Conservation (phyloP, 1,140 invertebrate genomes). For the Polypedilum pembai region DNA sequence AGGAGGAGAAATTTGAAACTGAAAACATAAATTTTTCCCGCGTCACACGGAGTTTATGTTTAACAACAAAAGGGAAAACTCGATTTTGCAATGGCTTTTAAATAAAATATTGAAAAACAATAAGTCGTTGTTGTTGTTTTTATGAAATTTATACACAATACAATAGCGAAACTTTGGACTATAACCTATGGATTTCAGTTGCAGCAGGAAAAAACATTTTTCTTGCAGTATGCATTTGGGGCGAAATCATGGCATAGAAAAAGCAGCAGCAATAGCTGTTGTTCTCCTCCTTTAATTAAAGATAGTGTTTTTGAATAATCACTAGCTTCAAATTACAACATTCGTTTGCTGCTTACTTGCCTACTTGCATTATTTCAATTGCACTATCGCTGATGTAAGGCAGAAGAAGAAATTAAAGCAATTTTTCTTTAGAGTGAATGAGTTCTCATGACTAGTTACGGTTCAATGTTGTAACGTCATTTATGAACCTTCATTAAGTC, state of each 20-base stretch:
- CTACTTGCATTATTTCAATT: not conserved
- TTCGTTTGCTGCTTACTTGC: not conserved
- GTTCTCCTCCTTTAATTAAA: constrained; percentile 12
- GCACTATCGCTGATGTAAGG: not conserved
- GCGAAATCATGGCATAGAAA: constrained; percentile 4
- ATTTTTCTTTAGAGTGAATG: not conserved
- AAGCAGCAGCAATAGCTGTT: not conserved
- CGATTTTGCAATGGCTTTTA: not conserved
- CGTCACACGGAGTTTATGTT: not conserved
- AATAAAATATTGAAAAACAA: constrained; percentile 5
- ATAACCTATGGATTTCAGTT: constrained; percentile 18
- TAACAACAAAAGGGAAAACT: not conserved
- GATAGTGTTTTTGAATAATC: constrained; percentile 18
- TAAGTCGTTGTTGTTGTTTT: constrained; percentile 10
- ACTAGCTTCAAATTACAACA: constrained; percentile 18
- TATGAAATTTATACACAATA: constrained; percentile 5
- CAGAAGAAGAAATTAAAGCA: not conserved
- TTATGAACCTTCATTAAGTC: constrained; percentile 18
- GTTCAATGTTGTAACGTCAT: not conserved
- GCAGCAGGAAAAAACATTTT: not conserved
- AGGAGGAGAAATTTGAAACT: constrained; percentile 2
- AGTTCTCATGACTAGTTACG: no score
- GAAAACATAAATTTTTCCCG: constrained; percentile 12
- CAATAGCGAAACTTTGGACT: constrained; percentile 11
- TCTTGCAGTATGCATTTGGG: not conserved